phyloP scores from a whole-genome alignment of 2,797 vertebrate genomes.

The Coranthus polyacanthus region DNA sequence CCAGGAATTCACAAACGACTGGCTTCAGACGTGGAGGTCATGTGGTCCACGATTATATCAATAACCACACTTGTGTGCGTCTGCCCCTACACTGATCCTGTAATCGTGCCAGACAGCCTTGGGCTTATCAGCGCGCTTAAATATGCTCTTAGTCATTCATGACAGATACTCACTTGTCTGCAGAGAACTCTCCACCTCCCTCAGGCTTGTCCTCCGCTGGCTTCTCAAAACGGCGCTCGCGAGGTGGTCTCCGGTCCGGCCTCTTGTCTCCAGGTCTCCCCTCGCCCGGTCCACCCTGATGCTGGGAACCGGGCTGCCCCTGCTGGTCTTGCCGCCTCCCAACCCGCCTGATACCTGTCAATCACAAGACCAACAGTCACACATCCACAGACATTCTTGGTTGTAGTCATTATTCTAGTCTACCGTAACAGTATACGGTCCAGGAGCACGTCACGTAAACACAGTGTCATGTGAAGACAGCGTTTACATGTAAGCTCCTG shows the following conservation, averaged over 20 bases:
- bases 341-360: conserved; percentile 93
- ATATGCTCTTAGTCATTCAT: background rate
- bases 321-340: conserved; percentile 94
- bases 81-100: background rate
- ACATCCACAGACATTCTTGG: background rate
- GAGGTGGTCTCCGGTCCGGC: conserved; percentile 94
- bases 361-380: conserved; percentile 2
- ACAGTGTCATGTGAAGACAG: background rate
- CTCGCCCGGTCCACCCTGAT: conserved; percentile 88
- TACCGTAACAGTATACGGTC: no score
- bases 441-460: no score
- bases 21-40: background rate
- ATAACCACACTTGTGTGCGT: background rate
- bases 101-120: background rate
- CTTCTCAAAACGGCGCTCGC: conserved; percentile 95
- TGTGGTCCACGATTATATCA: background rate
- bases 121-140: conserved; percentile 10
- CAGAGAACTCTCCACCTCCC: conserved; percentile 92
- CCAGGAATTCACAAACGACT: background rate
- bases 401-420: no score
- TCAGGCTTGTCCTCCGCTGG: conserved; percentile 95
- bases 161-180: conserved; percentile 89
- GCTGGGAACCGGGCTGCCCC: conserved; percentile 78
- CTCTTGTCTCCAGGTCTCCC: conserved; percentile 93
- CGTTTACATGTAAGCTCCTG: background rate